phyloP scores from a whole-genome alignment of 2,888 invertebrate species.

The Seira sanloemensis region DNA sequence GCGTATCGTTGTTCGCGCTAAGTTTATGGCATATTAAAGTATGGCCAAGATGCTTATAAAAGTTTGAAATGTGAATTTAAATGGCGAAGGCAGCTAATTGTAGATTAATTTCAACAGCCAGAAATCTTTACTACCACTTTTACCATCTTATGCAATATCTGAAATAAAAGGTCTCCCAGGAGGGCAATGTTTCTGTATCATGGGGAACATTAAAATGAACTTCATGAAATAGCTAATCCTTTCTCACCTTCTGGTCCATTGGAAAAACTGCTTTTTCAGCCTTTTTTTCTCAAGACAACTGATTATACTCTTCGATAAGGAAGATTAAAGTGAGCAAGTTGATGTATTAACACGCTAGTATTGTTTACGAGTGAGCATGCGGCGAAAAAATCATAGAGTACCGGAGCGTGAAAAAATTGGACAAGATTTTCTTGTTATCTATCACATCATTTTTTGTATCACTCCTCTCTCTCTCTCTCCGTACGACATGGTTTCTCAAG shows the following conservation, averaged over 20 bases:
- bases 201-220: background rate
- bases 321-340: slow-evolving; percentile 10
- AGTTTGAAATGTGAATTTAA: slow-evolving; percentile 1
- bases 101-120: background rate
- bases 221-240: background rate
- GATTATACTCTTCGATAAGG: slow-evolving; percentile 12
- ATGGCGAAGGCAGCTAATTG: slow-evolving; percentile 9
- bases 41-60: background rate
- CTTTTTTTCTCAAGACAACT: background rate
- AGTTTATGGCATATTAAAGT: background rate
- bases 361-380: slow-evolving; percentile 11
- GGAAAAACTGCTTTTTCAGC: background rate
- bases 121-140: background rate
- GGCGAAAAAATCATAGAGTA: slow-evolving; percentile 36
- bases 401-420: slow-evolving; percentile 34
- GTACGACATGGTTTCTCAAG: background rate
- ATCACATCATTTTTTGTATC: slow-evolving; percentile 2
- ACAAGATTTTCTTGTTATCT: slow-evolving; percentile 20
- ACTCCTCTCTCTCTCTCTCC: background rate
- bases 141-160: background rate
- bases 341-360: slow-evolving; percentile 11
- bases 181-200: background rate
- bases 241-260: slow-evolving; percentile 2
- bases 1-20: background rate
- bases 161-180: background rate